Base-by-base conservation (phyloP, 2,797 vertebrate species). In the Smutsia gigantea region DNA sequence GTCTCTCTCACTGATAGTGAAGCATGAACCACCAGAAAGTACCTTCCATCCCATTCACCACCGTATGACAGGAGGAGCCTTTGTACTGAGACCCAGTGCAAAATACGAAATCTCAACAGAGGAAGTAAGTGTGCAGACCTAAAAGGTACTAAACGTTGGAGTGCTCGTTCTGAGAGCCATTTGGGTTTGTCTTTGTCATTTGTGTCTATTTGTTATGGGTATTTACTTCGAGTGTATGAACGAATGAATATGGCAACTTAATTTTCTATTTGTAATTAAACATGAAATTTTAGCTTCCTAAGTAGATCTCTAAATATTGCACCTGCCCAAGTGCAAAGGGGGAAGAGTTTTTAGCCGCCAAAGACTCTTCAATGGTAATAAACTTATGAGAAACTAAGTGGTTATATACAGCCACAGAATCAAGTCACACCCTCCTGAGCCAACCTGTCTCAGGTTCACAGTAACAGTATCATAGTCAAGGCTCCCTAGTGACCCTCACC, bases 261-360 rank as follows among this genome's bases (percentile, higher is more conserved):
- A 92, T 39, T 92, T 96, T 88, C 53, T 53, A 89, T 74, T 95
- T 93, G 87, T 29, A 94, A 79, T 93, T 90, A 87, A 94, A 87
- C 57, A 59, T 25, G 66, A 86, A 88, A 84, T 39, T 92, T 87
- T 51, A 93, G 59, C 31, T 94, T 95, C 59, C 86, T 77, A 93
- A 85, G 29, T 71, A 92, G 18, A 81, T 37, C 89, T 85, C 55
- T 87, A 96, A 93, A 95, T 87, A 90, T 18, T 63, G 18, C 11
- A 89, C 84, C 29, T 86, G 66, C 37, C 51, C 21, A 93, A 92
- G 29, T 42, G 27, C 69, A 91, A 97, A 95, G 34, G 27, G 17
- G 27, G 11, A 31, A 75, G 84, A 42, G 25, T 75, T 91, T 91
- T n/a, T 93, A 39, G 31, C 72, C 72, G 59, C 31, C 78, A 75